Base-by-base conservation (phyloP, 2,113 vertebrate species). In the Xenopus borealis region DNA sequence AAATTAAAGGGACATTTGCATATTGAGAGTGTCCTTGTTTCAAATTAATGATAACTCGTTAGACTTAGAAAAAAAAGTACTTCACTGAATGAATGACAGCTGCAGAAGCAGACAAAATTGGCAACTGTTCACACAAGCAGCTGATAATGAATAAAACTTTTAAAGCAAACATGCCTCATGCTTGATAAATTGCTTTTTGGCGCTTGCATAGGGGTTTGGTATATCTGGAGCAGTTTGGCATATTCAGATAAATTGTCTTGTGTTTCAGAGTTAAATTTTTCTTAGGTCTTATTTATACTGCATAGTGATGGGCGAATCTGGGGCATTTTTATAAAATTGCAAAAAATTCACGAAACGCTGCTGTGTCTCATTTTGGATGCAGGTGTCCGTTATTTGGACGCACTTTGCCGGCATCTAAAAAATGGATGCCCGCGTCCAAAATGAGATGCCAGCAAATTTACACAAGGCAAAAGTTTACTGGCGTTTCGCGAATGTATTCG, bases 81-180 rank as follows among this genome's bases (percentile, higher is more conserved):
- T 47, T 55, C 64, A 47, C 59, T 45, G 11, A 67, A 23, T 67
- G 72, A 75, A 75, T 75, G 44, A 75, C 72, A 75, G 53, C 53
- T 67, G 64, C 53, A 50, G 44, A 16, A 46, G 64, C 64, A 67
- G 53, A 8, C 14, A 14, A 67, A 75, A 19, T 61, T 75, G 55
- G 53, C 64, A 67, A 75, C 58, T 67, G 55, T 50, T 66, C 12
- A 11, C 20, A 46, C 72, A 75, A 67, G 65, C 64, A 75, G 72
- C 64, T 67, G 72, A 67, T 75, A 23, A 67, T 75, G 72, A 75
- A 53, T 61, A 75, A 75, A 75, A 64, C 59, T 75, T 68, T 75
- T 75, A 47, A 12, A 67, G 20, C 53, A 66, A 75, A 67, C 44
- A 75, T 75, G 44, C 64, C 53, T 61, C 44, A 23, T 47, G 19